Base-by-base conservation (phyloP, 2,888 invertebrate genomes). In the Cantharis nigra region DNA sequence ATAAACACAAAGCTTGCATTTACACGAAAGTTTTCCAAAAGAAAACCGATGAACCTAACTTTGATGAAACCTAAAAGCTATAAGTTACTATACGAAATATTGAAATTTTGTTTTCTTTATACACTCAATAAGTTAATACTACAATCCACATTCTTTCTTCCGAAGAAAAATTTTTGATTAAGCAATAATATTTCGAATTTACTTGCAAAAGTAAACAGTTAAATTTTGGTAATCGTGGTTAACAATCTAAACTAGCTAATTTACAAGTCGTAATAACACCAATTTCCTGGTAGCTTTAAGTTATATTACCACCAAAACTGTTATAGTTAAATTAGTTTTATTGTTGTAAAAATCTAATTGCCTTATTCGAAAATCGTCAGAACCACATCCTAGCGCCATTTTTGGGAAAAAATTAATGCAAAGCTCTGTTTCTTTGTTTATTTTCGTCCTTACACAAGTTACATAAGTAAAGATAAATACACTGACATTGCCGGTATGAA, bases 1-100 rank as follows among this genome's bases (percentile, higher is more conserved):
- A 74, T 70, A 63, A 70, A 74, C 74, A 74, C 30, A 75, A 75
- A 71, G 71, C 65, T 33, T 23, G 49, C 70, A 70, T 71, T 71
- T 63, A 64, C 28, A 75, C 18, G 69, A 74, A 70, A 74, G 62
- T 70, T 74, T 74, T 23, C 49, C 63, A 20, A 70, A 70, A 75
- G 71, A 75, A 70, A 71, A 33, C 70, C 69, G 63, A 49, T 69
- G 30, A 69, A 74, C 74, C 62, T 11, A 64, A 75, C 23, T 75
- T 71, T 64, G 28, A 64, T n/a, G 63, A 18, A 64, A 64, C 64
- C 20, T 64, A 64, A 64, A 23, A 64, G 20, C 20, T 23, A 18
- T 23, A 64, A 64, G 64, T 64, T 64, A 64, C 20, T 64, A 64
- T 64, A 64, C 64, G 64, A 64, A 64, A 64, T 20, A 64, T 18